A percentile compares a stretch with the other conserved stretches of the same genome.
Conservation (phyloP, 2,113 vertebrate genomes). For the Aptenodytes patagonicus region DNA sequence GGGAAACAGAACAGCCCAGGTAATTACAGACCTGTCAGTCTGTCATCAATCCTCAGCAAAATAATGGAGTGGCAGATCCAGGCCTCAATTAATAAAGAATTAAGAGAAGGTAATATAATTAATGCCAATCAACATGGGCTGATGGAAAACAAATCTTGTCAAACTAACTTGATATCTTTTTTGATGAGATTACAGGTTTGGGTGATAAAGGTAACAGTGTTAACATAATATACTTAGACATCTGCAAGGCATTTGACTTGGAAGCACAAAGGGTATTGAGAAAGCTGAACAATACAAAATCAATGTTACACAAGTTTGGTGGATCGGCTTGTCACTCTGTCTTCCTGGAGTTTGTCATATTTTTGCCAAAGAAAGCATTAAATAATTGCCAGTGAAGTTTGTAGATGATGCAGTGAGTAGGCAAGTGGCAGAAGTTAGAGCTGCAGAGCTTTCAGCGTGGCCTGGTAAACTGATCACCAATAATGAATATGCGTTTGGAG, state of each 20-base stretch:
- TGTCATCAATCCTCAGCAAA: slow-evolving; percentile 48
- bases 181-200: slow-evolving; percentile 62
- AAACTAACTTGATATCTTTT: slow-evolving; percentile 53
- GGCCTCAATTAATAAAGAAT: slow-evolving; percentile 69
- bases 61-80: slow-evolving; percentile 57
- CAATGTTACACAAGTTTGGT: not conserved
- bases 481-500: not conserved
- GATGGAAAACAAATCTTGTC: slow-evolving; percentile 64
- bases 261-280: not conserved
- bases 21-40: slow-evolving; percentile 63
- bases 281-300: not conserved
- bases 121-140: slow-evolving; percentile 54
- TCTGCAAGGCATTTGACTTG: slow-evolving; percentile 33
- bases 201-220: slow-evolving; percentile 29
- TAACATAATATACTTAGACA: not conserved
- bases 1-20: slow-evolving; percentile 46
- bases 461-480: not conserved
- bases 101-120: slow-evolving; percentile 60
- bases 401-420: not conserved
- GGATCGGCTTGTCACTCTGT: not conserved
- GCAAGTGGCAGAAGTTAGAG: not conserved
- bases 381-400: not conserved
- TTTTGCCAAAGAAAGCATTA: not conserved
- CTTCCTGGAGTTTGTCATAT: not conserved
- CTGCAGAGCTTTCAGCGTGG: not conserved